A percentile compares a stretch with the other conserved stretches of the same genome.
phyloP scores from a whole-genome alignment of 2,797 vertebrate genomes.

The Gallirallus australis region DNA sequence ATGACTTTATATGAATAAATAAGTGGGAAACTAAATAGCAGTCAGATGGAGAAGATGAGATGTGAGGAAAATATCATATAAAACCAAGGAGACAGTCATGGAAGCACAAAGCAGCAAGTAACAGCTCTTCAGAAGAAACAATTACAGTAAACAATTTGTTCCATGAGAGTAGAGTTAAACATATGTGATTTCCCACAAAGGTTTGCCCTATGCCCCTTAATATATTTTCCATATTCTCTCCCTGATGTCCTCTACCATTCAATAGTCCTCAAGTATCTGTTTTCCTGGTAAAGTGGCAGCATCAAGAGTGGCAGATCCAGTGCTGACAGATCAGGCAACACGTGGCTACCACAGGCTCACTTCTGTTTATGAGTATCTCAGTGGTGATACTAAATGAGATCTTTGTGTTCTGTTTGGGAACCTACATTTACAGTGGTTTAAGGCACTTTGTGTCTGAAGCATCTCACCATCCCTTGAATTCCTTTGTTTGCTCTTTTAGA shows the following conservation, averaged over 20 bases:
- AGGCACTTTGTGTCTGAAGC: background rate
- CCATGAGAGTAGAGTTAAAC: background rate
- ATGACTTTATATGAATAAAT: background rate
- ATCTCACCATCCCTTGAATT: background rate
- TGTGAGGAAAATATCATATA: background rate
- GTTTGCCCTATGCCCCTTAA: background rate
- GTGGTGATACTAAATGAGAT: background rate
- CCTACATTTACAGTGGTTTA: background rate
- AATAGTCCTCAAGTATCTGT: background rate
- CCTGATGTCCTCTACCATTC: background rate
- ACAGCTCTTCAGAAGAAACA: background rate
- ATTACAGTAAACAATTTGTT: background rate
- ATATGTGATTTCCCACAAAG: background rate
- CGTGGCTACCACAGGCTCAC: background rate
- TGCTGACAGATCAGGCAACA: rapidly evolving
- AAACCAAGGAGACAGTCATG: background rate
- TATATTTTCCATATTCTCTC: background rate
- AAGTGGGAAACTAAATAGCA: background rate
- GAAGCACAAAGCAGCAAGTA: background rate
- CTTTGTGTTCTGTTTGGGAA: background rate
- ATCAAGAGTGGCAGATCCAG: background rate
- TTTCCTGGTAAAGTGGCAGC: background rate
- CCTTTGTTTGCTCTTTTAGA: background rate
- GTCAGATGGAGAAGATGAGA: background rate
- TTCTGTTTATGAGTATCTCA: background rate